A percentile compares a stretch with the other conserved stretches of the same genome.
Conservation (phyloP, 2,888 invertebrate species). For the Rhingia campestris region DNA sequence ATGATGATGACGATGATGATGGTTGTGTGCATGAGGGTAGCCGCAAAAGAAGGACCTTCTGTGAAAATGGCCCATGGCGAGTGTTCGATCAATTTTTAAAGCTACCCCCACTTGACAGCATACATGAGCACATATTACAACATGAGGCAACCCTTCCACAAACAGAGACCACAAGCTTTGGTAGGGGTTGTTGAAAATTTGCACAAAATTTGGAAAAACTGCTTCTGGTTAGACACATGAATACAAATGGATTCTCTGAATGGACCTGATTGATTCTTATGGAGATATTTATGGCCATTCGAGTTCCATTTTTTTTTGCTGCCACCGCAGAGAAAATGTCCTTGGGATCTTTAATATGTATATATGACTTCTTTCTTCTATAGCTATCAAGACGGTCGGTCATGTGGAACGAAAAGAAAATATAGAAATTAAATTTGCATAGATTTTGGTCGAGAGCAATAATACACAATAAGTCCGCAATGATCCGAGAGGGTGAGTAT, state of each 20-base stretch:
- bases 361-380: conserved; percentile 11
- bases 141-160: conserved; percentile 77
- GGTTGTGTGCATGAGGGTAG: conserved; percentile 51
- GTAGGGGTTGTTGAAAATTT: conserved; percentile 61
- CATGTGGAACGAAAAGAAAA: conserved; percentile 71
- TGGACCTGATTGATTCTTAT: conserved; percentile 82
- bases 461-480: conserved; percentile 66
- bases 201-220: conserved; percentile 39
- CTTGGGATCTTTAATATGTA: conserved; percentile 32
- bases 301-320: conserved; percentile 63
- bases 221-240: conserved; percentile 77
- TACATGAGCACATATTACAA: conserved; percentile 77
- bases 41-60: conserved; percentile 61
- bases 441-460: conserved; percentile 68
- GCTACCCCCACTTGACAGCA: conserved; percentile 65
- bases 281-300: conserved; percentile 76
- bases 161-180: conserved; percentile 75
- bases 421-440: conserved; percentile 75
- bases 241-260: conserved; percentile 81
- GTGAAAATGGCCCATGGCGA: conserved; percentile 60
- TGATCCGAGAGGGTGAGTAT: conserved; percentile 23
- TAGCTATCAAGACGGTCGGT: conserved; percentile 55
- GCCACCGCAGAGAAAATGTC: conserved; percentile 67
- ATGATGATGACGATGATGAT: conserved; percentile 36
- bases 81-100: conserved; percentile 72